Conservation (phyloP, 2,797 vertebrate genomes). For the Eutrigla gurnardus region DNA sequence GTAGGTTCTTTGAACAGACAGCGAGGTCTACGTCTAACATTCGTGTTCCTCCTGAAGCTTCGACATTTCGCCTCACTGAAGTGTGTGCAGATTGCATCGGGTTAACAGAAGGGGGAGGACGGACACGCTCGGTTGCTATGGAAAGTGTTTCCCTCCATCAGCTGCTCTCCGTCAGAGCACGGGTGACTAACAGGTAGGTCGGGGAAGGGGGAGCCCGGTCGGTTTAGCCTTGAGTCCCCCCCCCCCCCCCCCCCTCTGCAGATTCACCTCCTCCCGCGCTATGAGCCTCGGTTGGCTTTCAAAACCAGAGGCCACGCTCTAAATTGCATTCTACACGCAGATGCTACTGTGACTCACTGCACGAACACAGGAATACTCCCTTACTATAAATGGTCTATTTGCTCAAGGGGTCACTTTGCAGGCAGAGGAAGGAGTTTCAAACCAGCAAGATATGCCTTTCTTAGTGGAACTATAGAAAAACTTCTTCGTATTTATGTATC, state of each 20-base stretch:
- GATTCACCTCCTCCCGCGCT: conserved; percentile 57
- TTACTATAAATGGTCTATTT: conserved; percentile 66
- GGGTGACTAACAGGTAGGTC: conserved; percentile 76
- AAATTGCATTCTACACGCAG: conserved; percentile 38
- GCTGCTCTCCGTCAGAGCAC: conserved; percentile 71
- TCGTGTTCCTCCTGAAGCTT: conserved; percentile 51
- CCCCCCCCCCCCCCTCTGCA: conserved; percentile 62
- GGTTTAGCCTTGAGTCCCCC: conserved; percentile 63
- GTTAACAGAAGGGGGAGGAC: conserved; percentile 44
- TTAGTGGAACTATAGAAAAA: conserved; percentile 13
- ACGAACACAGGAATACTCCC: conserved; percentile 61
- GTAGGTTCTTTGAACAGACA: conserved; percentile 35
- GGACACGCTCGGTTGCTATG: conserved; percentile 73
- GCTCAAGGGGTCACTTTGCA: conserved; percentile 43
- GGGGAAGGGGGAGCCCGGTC: conserved; percentile 46
- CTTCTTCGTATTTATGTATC: background rate
- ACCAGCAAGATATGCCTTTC: conserved; percentile 14
- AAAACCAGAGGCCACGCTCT: conserved; percentile 45
- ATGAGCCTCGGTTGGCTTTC: conserved; percentile 55
- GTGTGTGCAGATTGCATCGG: conserved; percentile 60
- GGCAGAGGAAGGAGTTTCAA: conserved; percentile 5
- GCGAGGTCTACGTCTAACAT: conserved; percentile 20
- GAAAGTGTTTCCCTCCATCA: conserved; percentile 84
- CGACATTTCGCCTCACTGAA: conserved; percentile 37
- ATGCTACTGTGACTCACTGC: conserved; percentile 64